Base-by-base conservation (phyloP, 2,888 invertebrate genomes). In the Amblyteles armatorius region DNA sequence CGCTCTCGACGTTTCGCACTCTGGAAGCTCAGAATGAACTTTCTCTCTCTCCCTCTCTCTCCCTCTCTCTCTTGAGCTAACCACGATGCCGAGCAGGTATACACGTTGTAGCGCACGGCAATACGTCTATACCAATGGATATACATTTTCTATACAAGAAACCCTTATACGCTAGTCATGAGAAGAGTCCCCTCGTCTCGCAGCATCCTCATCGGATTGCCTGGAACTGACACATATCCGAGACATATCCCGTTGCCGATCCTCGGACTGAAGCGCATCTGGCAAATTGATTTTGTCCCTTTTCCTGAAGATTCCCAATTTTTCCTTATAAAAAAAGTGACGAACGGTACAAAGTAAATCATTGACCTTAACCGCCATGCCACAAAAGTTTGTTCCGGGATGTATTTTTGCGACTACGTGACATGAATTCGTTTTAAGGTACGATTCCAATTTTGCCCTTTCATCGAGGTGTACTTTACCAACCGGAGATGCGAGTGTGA, bases 171-270 rank as follows among this genome's bases (percentile, higher is more conserved):
- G 50, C 63, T 29, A 69, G 19, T n/a, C 36, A 50, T 19, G 77
- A 63, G 63, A 60, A 81, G 60, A 22, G 22, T 3, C 44, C 44
- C 40, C 50, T 72, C 67, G 57, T 72, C 72, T 65, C 76, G 55
- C 67, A 55, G 44, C 16, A 80, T 44, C 65, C 33, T 60, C 68
- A 48, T 48, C 48, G 50, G 33, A 33, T 55, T 44, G 22, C 52
- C 69, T 83, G 79, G 44, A 71, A 40, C 57, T 80, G 83, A 83
- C 79, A 83, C 36, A 72, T 83, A 79, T 79, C 63, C 36, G 52
- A 79, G 48, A 65, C 57, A 71, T 74, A 71, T 79, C 55, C 44
- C 65, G 71, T 72, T 76, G 76, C 57, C 26, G 57, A 69, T 83
- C 48, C 55, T 26, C n/a, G 60, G 44, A 69, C 52, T 36, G 9